phyloP scores from a whole-genome alignment of 1,140 invertebrate species.

The Neodiprion lecontei region DNA sequence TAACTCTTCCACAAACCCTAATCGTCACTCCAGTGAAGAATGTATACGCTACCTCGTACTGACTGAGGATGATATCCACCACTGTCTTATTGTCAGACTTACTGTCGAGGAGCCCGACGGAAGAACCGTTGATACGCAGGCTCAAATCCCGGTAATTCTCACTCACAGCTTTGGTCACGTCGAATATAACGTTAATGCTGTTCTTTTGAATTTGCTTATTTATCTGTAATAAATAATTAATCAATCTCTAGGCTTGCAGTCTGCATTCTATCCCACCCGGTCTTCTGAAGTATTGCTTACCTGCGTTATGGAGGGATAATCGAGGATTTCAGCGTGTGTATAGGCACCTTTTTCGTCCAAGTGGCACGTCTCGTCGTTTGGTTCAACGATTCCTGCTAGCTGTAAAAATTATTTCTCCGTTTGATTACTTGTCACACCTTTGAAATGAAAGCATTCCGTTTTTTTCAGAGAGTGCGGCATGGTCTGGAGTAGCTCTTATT shows the following conservation, averaged over 20 bases:
- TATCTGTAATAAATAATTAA: constrained; percentile 40
- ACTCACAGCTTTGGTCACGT: constrained; percentile 72
- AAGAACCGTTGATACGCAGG: constrained; percentile 69
- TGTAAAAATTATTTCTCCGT: constrained; percentile 43
- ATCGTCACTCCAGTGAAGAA: constrained; percentile 34
- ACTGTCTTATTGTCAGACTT: constrained; percentile 74
- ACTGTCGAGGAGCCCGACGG: constrained; percentile 69
- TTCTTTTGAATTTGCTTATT: constrained; percentile 74
- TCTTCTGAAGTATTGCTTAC: constrained; percentile 29
- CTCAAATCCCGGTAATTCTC: constrained; percentile 69
- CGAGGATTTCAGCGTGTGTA: constrained; percentile 68
- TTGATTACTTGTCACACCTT: too few species aligned
- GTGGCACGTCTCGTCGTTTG: constrained; percentile 87
- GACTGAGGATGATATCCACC: constrained; percentile 72
- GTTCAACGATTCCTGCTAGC: constrained; percentile 82
- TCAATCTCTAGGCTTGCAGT: too few species aligned
- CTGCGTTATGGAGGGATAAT: constrained; percentile 75
- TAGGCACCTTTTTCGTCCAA: constrained; percentile 72
- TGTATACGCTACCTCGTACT: constrained; percentile 70
- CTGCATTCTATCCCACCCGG: too few species aligned
- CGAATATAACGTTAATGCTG: constrained; percentile 86
- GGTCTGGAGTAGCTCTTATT: too few species aligned
- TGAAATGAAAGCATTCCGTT: too few species aligned
- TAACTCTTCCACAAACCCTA: constrained; percentile 9
- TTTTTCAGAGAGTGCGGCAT: too few species aligned